Evolutionary conservation across 2,888 invertebrate species (phyloP).

Genomic region (Ceriagrion tenellum): DNA sequence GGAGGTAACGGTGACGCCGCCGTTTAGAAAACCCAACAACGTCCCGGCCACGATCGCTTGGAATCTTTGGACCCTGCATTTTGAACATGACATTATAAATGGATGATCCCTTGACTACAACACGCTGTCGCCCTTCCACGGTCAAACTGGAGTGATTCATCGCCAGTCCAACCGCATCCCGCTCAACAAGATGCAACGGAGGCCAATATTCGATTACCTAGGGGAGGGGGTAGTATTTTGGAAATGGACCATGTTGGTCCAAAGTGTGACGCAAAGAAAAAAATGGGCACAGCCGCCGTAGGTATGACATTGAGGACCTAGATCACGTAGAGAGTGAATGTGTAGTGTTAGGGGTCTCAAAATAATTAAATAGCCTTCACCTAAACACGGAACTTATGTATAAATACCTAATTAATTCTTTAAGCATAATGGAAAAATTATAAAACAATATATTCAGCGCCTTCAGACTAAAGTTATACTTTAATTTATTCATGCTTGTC

Average conservation of each 20-base stretch:
- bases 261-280: neutral
- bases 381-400: no score
- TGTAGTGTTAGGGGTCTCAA: no score
- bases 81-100: constrained; percentile 10
- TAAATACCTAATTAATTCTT: no score
- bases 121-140: neutral
- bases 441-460: no score
- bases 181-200: neutral
- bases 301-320: neutral
- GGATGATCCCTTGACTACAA: neutral
- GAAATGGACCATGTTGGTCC: neutral
- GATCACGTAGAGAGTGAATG: no score
- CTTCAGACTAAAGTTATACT: no score
- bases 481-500: no score
- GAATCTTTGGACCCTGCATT: neutral
- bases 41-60: neutral
- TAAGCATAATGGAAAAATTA: no score
- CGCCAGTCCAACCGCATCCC: neutral
- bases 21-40: neutral
- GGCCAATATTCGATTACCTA: neutral
- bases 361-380: no score
- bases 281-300: neutral
- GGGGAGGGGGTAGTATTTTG: neutral
- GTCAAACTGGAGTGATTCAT: neutral
- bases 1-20: neutral